phyloP scores from a whole-genome alignment of 2,113 vertebrate genomes.

The Syngnathus typhle region DNA sequence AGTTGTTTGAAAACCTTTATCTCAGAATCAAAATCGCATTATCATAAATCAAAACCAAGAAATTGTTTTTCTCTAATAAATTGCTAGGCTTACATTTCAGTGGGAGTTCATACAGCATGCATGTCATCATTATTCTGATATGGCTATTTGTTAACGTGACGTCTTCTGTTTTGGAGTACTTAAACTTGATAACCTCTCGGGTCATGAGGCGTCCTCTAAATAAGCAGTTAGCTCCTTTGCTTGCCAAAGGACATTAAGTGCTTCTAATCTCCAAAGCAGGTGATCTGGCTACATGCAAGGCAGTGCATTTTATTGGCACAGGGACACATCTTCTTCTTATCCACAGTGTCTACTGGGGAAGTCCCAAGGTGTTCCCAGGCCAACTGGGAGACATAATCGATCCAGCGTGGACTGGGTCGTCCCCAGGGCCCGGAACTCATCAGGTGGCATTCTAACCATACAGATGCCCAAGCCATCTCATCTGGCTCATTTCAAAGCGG shows the following conservation, averaged over 20 bases:
- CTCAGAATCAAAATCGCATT: too few relatives aligned
- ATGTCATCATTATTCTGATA: neutral
- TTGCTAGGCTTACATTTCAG: neutral
- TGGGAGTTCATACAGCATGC: neutral
- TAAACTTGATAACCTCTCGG: constrained; percentile 1
- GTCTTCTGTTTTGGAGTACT: neutral
- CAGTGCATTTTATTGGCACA: neutral
- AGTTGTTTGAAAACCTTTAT: too few relatives aligned
- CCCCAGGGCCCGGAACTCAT: too few relatives aligned
- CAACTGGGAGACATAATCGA: too few relatives aligned
- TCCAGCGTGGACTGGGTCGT: too few relatives aligned
- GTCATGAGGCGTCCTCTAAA: constrained; percentile 4
- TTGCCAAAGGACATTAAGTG: constrained; percentile 14
- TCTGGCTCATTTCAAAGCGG: too few relatives aligned
- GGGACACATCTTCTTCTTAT: neutral
- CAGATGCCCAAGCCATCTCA: too few relatives aligned
- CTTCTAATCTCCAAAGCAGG: constrained; percentile 19
- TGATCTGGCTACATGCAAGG: constrained; percentile 8
- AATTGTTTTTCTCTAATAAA: neutral
- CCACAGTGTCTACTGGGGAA: too few relatives aligned
- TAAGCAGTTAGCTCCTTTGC: constrained; percentile 4
- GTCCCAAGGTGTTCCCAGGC: too few relatives aligned
- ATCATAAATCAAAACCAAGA: neutral
- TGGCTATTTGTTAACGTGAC: neutral
- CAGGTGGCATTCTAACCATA: too few relatives aligned